Conservation (phyloP, 2,888 invertebrate species). For the Metellina segmentata region DNA sequence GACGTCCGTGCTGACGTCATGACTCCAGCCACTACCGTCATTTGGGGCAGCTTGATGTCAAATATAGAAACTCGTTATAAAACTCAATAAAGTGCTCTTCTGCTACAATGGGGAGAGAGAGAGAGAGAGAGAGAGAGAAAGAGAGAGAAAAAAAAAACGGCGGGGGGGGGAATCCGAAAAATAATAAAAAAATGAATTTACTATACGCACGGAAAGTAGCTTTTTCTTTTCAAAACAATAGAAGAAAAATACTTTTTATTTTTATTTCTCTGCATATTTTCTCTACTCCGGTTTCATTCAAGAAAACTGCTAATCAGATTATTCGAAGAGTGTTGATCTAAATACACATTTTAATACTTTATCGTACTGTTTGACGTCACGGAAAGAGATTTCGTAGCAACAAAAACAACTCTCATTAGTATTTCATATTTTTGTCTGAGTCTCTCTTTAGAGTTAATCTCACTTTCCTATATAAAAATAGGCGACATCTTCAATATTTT, state of each 20-base stretch:
- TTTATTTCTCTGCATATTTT: slow-evolving; percentile 7
- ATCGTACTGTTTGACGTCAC: slow-evolving; percentile 17
- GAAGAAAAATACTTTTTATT: slow-evolving; percentile 1
- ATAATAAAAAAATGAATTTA: slow-evolving; percentile 29
- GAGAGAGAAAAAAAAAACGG: slow-evolving; percentile 25
- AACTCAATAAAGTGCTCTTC: slow-evolving; percentile 64
- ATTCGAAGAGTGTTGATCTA: neutral
- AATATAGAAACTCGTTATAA: slow-evolving; percentile 71
- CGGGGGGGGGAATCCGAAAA: slow-evolving; percentile 1
- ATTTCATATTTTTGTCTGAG: no score
- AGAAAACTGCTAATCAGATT: slow-evolving; percentile 16
- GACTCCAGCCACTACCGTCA: slow-evolving; percentile 52
- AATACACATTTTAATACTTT: slow-evolving; percentile 10
- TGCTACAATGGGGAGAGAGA: slow-evolving; percentile 1
- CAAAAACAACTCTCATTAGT: no score
- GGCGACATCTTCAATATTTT: no score
- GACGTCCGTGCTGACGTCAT: slow-evolving; percentile 64
- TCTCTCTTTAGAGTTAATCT: no score
- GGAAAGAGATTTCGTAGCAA: neutral
- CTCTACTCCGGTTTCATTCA: slow-evolving; percentile 8
- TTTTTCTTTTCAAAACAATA: neutral
- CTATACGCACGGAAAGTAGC: slow-evolving; percentile 9
- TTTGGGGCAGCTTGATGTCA: slow-evolving; percentile 58
- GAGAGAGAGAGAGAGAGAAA: slow-evolving; percentile 9
- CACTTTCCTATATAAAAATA: no score